Conservation (phyloP, 2,797 vertebrate species). For the Helarctos malayanus region DNA sequence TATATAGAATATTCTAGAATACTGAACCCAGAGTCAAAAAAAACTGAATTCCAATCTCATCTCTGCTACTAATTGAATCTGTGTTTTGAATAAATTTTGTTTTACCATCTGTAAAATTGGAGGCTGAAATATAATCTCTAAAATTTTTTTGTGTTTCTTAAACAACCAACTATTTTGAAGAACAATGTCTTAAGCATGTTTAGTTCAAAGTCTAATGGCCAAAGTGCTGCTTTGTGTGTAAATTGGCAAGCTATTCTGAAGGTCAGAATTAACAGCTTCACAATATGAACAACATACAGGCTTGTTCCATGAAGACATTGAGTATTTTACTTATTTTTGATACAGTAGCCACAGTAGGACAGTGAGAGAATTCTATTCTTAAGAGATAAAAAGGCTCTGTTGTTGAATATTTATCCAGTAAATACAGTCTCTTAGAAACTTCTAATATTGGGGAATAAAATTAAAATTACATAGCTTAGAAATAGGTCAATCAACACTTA, state of each 20-base stretch:
- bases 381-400: background rate
- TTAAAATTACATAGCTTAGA: background rate
- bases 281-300: background rate
- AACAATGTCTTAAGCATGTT: background rate
- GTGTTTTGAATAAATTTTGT: slow-evolving; percentile 10
- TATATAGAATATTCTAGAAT: slow-evolving; percentile 8
- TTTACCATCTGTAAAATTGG: slow-evolving; percentile 9
- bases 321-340: slow-evolving; percentile 46
- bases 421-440: background rate
- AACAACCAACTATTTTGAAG: background rate
- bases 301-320: background rate
- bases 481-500: background rate
- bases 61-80: background rate
- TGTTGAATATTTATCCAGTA: slow-evolving; percentile 16
- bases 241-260: slow-evolving; percentile 52
- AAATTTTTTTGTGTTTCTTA: slow-evolving; percentile 22
- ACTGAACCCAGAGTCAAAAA: background rate
- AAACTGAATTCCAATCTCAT: background rate
- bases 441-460: slow-evolving; percentile 28
- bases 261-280: slow-evolving; percentile 19
- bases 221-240: slow-evolving; percentile 3
- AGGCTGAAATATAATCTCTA: slow-evolving; percentile 40
- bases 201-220: slow-evolving; percentile 24
- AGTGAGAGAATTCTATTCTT: slow-evolving; percentile 10
- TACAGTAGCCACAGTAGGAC: background rate